Evolutionary conservation across 2,113 vertebrate species (phyloP), one percentile per base, ranked within the genome.

Genomic region (Suricata suricatta): DNA sequence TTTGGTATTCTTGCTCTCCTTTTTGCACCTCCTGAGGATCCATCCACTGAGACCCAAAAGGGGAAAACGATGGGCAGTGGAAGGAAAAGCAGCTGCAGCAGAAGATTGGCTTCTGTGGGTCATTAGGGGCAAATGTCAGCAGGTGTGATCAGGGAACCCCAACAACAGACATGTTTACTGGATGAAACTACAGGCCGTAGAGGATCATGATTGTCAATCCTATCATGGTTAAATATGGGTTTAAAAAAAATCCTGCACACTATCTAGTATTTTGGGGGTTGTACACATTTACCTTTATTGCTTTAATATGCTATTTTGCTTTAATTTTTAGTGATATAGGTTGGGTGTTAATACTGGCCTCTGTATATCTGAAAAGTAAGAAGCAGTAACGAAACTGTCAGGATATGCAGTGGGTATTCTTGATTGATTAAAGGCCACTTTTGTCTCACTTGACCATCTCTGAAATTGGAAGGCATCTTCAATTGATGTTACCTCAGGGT

Each of bases 261-360:
- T 90, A 79, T 87, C 83, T 76, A 96, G 52, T 23, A 41, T 52
- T 41, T 85, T 64, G 50, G 7, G 87, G 71, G 64, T 54, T 47
- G 29, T 54, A 47, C 74, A 79, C n/a, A n/a, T 66, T 50, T n/a
- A 50, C 17, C 92, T 95, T 96, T 94, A 93, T 7, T 93, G 13
- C 77, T 97, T 11, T 86, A 68, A n/a, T 86, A 14, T 66, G 17
- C 81, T 91, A 16, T 84, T 97, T 84, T 72, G 71, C 4, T 72
- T n/a, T 50, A 41, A n/a, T 72, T 93, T 69, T 84, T 84, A 81
- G 41, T 83, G 88, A 83, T 95, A 69, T 2, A 31, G 80, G 86
- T 44, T 63, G 38, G n/a, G 17, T 54, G 29, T 6, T 86, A 93
- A 68, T 14, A 10, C 25, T 44, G 17, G 64, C n/a, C 33, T 77